These are phyloP conservation scores for Nomada fabriciana DNA, from an alignment of 2,888 invertebrate genomes.

Conservation along the genomic window DNA sequence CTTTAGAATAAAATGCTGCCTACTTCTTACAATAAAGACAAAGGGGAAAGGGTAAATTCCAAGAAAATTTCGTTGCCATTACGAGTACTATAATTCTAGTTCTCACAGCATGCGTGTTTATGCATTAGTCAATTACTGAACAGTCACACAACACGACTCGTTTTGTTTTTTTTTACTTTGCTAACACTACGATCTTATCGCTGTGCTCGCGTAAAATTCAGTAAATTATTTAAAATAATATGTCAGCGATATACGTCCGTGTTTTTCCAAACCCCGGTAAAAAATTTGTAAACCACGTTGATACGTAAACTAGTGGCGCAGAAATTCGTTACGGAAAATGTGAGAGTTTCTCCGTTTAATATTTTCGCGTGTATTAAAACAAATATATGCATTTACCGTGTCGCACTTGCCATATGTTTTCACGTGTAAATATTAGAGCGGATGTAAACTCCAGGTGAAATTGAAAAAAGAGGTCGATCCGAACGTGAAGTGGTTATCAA, in stretches of 20 bases:
- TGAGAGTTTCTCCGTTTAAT: neutral
- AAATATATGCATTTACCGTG: neutral
- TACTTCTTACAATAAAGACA: no score
- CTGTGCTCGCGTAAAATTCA: neutral
- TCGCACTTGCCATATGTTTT: no score
- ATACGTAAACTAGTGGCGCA: neutral
- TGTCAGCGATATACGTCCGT: neutral
- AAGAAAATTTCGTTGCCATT: no score
- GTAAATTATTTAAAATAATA: neutral
- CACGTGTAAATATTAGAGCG: neutral
- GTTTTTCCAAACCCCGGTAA: neutral
- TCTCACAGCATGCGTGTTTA: no score
- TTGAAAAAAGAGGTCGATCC: neutral
- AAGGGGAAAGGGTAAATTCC: no score
- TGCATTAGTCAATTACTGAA: no score
- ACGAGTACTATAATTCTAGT: no score
- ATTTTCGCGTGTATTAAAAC: no score
- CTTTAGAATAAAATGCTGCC: no score
- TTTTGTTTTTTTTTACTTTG: neutral
- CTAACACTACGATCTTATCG: neutral
- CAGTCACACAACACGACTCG: no score
- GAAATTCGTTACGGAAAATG: neutral
- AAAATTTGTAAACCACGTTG: neutral
- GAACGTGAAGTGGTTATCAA: neutral
- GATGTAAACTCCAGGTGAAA: neutral